These are phyloP conservation scores for Heterotis niloticus DNA, from an alignment of 2,113 vertebrate species.

Conservation along the genomic window DNA sequence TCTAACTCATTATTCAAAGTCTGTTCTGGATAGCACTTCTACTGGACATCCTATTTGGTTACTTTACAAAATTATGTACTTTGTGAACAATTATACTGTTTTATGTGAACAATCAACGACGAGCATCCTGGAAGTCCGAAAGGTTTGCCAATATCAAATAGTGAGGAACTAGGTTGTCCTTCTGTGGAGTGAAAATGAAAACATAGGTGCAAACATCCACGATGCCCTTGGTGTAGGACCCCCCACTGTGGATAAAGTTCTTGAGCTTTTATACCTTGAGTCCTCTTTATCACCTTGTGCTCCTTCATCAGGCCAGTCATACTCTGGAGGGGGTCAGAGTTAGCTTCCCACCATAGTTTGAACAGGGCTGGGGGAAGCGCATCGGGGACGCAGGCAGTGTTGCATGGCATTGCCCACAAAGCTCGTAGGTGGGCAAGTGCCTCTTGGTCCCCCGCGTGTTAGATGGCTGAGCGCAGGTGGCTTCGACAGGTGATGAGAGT, in stretches of 20 bases:
- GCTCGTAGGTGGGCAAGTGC: background rate
- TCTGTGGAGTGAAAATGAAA: slow-evolving; percentile 4
- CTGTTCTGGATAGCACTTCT: no score
- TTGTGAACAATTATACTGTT: background rate
- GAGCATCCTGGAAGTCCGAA: background rate
- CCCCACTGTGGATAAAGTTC: background rate
- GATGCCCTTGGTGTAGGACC: background rate
- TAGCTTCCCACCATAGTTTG: background rate
- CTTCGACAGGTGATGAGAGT: slow-evolving; percentile 26
- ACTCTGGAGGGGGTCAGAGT: background rate
- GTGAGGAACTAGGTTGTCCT: background rate
- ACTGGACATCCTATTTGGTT: no score
- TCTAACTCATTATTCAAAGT: no score
- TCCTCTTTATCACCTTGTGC: background rate
- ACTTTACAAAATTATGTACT: no score
- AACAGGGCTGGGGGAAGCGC: background rate
- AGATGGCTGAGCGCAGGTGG: slow-evolving; percentile 64
- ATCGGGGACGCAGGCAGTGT: background rate
- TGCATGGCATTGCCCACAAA: background rate
- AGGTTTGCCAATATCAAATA: background rate
- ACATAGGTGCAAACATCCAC: no score
- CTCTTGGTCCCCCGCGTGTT: slow-evolving; percentile 16
- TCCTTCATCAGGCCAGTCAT: background rate
- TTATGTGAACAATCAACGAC: background rate
- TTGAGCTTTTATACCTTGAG: background rate